These are phyloP conservation scores for Amazona vittata DNA, from an alignment of 2,113 vertebrate genomes.

Conservation along the genomic window DNA sequence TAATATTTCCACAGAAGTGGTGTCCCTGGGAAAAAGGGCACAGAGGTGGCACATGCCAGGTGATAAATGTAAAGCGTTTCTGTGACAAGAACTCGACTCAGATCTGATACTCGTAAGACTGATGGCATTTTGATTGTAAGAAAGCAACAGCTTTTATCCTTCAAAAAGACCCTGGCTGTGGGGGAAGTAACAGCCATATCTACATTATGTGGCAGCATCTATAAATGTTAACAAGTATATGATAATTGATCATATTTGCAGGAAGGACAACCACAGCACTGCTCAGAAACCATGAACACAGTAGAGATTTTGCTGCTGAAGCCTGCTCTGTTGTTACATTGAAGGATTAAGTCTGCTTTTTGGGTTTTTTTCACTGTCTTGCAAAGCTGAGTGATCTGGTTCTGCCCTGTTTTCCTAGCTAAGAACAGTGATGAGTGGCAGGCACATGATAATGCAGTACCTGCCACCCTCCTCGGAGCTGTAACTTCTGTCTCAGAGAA, in stretches of 20 bases:
- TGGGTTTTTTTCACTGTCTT: background rate
- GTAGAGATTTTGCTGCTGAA: background rate
- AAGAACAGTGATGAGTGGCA: background rate
- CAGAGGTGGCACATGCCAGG: slow-evolving; percentile 38
- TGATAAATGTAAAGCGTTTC: slow-evolving; percentile 59
- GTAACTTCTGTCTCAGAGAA: background rate
- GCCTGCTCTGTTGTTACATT: background rate
- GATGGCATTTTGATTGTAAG: slow-evolving; percentile 44
- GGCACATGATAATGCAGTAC: background rate
- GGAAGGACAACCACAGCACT: background rate
- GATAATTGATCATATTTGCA: slow-evolving; percentile 35
- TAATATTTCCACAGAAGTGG: slow-evolving; percentile 68
- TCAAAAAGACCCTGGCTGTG: slow-evolving; percentile 9
- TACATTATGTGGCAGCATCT: slow-evolving; percentile 3
- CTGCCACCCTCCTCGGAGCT: background rate
- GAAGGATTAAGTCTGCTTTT: background rate
- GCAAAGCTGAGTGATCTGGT: background rate
- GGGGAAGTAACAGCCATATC: slow-evolving; percentile 40
- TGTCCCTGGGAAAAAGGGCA: slow-evolving; percentile 67
- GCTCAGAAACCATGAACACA: background rate
- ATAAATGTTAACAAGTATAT: slow-evolving; percentile 14
- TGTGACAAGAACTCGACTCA: background rate
- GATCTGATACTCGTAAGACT: slow-evolving; percentile 19
- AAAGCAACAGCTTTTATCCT: slow-evolving; percentile 42
- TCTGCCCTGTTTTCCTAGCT: background rate